A percentile compares a stretch with the other conserved stretches of the same genome.
phyloP scores from a whole-genome alignment of 2,797 vertebrate genomes.

The Chaetophractus vellerosus region DNA sequence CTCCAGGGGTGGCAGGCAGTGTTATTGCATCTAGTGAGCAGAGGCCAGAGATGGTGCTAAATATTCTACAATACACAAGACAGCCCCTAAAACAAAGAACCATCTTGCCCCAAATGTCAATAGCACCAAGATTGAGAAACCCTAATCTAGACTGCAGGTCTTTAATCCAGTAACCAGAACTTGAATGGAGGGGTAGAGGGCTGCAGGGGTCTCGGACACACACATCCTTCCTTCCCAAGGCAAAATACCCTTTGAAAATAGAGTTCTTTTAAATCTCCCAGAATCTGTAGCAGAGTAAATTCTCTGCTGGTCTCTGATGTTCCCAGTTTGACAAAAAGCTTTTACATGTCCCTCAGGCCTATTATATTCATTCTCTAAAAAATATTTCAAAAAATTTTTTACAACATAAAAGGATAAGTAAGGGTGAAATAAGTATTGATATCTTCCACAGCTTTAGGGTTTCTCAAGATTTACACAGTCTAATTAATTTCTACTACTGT shows the following conservation, averaged over 20 bases:
- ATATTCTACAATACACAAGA: not conserved
- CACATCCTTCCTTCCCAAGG: not conserved
- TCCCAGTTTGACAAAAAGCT: constrained; percentile 36
- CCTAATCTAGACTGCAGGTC: not conserved
- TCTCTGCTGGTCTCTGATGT: not conserved
- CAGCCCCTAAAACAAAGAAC: not conserved
- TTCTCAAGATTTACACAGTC: constrained; percentile 4
- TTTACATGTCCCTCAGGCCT: constrained; percentile 9
- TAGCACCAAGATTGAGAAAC: not conserved
- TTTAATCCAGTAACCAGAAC: not conserved
- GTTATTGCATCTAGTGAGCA: not conserved
- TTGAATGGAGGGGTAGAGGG: rapidly evolving
- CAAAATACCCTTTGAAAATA: not conserved
- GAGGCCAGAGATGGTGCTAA: not conserved
- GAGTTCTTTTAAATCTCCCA: not conserved
- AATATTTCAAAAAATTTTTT: constrained; percentile 69
- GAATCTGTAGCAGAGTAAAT: not conserved
- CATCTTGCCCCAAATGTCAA: not conserved
- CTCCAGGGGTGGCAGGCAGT: not conserved
- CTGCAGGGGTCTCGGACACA: not conserved
- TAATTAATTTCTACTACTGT: constrained; percentile 62
- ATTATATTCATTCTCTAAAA: constrained; percentile 57
- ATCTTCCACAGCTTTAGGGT: not conserved
- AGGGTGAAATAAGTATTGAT: not conserved
- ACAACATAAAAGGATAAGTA: constrained; percentile 58